Base-by-base conservation (phyloP, 2,797 vertebrate species). In the Peromyscus aztecus region DNA sequence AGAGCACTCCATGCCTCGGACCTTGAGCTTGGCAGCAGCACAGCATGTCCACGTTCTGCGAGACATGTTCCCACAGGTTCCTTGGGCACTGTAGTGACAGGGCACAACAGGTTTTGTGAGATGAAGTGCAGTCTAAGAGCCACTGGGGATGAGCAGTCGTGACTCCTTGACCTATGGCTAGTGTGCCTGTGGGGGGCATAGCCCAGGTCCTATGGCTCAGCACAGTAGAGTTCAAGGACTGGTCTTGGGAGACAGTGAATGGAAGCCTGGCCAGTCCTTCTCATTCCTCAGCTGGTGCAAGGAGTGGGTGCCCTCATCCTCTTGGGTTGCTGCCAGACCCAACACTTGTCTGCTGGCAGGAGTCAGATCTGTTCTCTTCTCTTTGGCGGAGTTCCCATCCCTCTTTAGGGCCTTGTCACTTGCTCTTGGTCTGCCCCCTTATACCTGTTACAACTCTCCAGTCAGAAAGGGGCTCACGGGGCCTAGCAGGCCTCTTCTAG, bases 71-170 rank as follows among this genome's bases (percentile, higher is more conserved):
- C 49, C 69, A 23, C 0, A 1, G 13, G 8, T 40, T 37, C 84
- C 14, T 6, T 1, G 13, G 87, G 14, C 29, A 19, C 81, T 21
- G 4, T 34, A 4, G 14, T 24, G 61, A 52, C 13, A 3, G 63
- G 6, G 27, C 7, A 21, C 0, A 27, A 24, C 2, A 29, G 69
- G 46, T 12, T 27, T 43, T 37, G 4, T 2, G 31, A 43, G n/a
- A 6, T 1, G 29, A 19, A 16, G 24, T 65, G 46, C 0, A 5
- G 34, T 23, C 0, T 3, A 19, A 55, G 29, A 59, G 77, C 40
- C 89, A 29, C 49, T 31, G 14, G 24, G 49, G 77, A 52, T 6
- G 2, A 81, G 61, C 21, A 49, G 19, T 10, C 4, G 10, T 46
- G 49, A n/a, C 21, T 63, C 49, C 24, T 76, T 80, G 40, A 73